Conservation (phyloP, 2,888 invertebrate species). For the Oscheius myriophilus region DNA sequence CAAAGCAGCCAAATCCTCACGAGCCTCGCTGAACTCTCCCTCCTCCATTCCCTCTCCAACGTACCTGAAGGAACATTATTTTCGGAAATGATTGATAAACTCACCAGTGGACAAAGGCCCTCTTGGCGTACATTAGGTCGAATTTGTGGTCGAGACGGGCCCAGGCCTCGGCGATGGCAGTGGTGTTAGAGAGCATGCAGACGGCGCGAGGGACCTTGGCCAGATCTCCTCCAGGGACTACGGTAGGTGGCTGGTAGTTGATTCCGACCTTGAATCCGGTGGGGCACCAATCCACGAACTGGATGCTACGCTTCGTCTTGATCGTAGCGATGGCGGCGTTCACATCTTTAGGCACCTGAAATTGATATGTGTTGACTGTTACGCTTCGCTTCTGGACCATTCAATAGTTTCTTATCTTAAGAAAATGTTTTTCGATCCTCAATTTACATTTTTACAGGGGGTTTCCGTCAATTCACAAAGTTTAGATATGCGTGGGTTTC, state of each 20-base stretch:
- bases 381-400: too few species aligned
- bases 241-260: slow-evolving; percentile 75
- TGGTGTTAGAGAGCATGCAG: slow-evolving; percentile 79
- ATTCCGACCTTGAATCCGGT: slow-evolving; percentile 70
- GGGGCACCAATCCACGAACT: slow-evolving; percentile 69
- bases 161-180: slow-evolving; percentile 80
- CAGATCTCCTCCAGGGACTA: slow-evolving; percentile 91
- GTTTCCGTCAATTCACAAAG: too few species aligned
- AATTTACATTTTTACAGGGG: too few species aligned
- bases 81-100: slow-evolving; percentile 2
- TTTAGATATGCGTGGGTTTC: too few species aligned
- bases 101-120: slow-evolving; percentile 69
- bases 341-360: slow-evolving; percentile 59
- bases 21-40: slow-evolving; percentile 68
- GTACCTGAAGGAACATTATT: slow-evolving; percentile 75
- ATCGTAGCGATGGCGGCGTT: slow-evolving; percentile 69
- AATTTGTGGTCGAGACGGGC: slow-evolving; percentile 81
- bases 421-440: too few species aligned
- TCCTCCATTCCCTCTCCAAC: slow-evolving; percentile 70
- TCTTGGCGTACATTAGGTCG: slow-evolving; percentile 78
- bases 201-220: slow-evolving; percentile 79
- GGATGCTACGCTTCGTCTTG: slow-evolving; percentile 68
- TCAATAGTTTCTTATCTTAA: too few species aligned
- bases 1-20: slow-evolving; percentile 63
- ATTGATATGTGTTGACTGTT: neutral